These are phyloP conservation scores for Coptodon rendalli DNA, from an alignment of 2,113 vertebrate genomes.

Conservation along the genomic window DNA sequence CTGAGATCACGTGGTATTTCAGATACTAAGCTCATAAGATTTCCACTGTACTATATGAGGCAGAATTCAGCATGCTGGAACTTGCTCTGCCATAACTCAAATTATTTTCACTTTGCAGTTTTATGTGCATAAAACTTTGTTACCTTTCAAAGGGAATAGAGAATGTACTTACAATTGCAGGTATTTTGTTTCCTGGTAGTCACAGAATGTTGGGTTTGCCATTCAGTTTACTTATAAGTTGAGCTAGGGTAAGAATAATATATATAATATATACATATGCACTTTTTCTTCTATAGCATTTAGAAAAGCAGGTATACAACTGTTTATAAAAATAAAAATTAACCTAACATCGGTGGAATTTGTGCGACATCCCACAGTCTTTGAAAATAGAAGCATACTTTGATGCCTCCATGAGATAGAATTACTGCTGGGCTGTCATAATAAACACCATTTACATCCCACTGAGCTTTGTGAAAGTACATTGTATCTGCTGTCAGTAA, in stretches of 20 bases:
- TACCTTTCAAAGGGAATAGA: background rate
- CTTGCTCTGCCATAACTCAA: background rate
- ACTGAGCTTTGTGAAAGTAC: background rate
- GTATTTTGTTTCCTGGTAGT: background rate
- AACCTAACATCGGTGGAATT: background rate
- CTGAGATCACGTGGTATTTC: conserved; percentile 28
- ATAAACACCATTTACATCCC: background rate
- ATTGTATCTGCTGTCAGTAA: background rate
- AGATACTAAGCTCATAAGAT: background rate
- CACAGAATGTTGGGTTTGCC: background rate
- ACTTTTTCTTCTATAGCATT: background rate
- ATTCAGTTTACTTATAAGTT: background rate
- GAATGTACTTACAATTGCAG: background rate
- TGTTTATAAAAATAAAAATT: background rate
- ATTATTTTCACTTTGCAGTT: background rate
- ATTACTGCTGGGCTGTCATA: background rate
- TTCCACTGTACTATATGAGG: background rate
- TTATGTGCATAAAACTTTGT: background rate
- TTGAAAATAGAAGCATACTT: background rate
- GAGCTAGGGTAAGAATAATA: background rate
- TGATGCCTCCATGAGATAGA: background rate
- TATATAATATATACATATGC: background rate
- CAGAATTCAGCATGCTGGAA: background rate
- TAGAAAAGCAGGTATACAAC: background rate
- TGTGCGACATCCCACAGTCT: background rate